Conservation (phyloP, 2,888 invertebrate genomes). For the Pogonocherus hispidulus region DNA sequence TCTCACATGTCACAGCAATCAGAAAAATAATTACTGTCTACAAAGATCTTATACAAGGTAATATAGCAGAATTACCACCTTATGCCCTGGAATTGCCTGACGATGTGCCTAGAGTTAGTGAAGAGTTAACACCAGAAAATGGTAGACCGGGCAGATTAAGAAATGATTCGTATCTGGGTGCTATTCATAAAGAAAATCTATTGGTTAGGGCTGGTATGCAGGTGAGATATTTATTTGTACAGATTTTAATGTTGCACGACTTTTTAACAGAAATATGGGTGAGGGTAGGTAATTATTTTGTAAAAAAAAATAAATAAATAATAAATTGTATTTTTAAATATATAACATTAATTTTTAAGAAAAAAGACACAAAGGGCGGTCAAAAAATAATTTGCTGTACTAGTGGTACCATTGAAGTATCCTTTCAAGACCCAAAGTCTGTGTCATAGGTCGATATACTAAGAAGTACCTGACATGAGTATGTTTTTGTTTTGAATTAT, state of each 20-base stretch:
- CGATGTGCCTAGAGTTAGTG: conserved; percentile 58
- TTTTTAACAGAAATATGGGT: no score
- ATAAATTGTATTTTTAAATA: no score
- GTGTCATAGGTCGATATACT: no score
- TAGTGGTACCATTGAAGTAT: no score
- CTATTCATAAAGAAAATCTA: conserved; percentile 84
- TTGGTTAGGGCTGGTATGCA: conserved; percentile 87
- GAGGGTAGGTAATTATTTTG: no score
- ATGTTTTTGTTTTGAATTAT: no score
- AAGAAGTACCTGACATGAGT: no score
- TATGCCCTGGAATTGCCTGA: conserved; percentile 83
- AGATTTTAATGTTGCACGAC: conserved; percentile 30
- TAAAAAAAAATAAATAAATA: no score
- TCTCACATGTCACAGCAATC: conserved; percentile 87
- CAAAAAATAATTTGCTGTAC: no score
- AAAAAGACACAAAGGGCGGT: no score
- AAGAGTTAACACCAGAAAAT: conserved; percentile 40
- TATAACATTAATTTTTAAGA: no score
- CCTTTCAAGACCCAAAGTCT: no score
- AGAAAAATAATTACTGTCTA: conserved; percentile 92
- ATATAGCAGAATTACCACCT: conserved; percentile 83
- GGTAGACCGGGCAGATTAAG: conserved; percentile 72
- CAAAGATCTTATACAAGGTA: conserved; percentile 94
- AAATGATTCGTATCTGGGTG: conserved; percentile 89
- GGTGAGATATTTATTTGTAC: conserved; percentile 65